Evolutionary conservation across 2,113 vertebrate genomes (phyloP).

Genomic region (Notiomystis cincta): DNA sequence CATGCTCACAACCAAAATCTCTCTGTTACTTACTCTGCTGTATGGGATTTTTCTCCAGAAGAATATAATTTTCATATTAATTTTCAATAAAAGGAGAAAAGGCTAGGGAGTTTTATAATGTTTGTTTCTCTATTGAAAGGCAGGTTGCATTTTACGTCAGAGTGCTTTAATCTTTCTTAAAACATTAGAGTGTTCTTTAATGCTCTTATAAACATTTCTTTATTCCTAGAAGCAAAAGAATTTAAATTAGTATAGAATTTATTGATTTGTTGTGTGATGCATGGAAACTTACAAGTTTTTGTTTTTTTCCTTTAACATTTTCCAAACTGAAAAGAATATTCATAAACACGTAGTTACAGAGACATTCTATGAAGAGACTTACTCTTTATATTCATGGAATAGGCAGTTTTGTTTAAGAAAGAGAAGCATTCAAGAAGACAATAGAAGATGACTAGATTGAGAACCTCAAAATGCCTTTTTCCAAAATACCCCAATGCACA

Average conservation of each 20-base stretch:
- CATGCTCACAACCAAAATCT: conserved; percentile 8
- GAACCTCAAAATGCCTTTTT: background rate
- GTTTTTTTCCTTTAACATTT: background rate
- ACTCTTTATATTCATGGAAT: background rate
- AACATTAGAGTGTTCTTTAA: background rate
- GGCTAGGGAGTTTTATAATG: background rate
- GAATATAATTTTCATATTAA: background rate
- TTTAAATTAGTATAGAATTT: background rate
- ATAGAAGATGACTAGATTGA: background rate
- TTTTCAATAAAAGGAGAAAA: conserved; percentile 4
- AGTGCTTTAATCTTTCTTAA: background rate
- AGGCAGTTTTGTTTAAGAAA: background rate
- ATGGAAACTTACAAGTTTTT: background rate
- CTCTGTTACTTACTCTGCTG: background rate
- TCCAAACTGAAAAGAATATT: background rate
- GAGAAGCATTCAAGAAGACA: background rate
- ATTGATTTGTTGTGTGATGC: background rate
- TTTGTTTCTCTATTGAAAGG: background rate
- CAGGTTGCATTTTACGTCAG: background rate
- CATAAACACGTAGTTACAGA: background rate
- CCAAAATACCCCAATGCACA: background rate
- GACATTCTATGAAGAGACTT: background rate
- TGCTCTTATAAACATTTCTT: background rate
- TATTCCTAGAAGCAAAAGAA: background rate
- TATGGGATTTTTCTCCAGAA: background rate